Percentiles rank a stretch among this genome's conserved stretches.
Conservation (phyloP, 2,113 vertebrate species). For the Cnemophilus loriae region DNA sequence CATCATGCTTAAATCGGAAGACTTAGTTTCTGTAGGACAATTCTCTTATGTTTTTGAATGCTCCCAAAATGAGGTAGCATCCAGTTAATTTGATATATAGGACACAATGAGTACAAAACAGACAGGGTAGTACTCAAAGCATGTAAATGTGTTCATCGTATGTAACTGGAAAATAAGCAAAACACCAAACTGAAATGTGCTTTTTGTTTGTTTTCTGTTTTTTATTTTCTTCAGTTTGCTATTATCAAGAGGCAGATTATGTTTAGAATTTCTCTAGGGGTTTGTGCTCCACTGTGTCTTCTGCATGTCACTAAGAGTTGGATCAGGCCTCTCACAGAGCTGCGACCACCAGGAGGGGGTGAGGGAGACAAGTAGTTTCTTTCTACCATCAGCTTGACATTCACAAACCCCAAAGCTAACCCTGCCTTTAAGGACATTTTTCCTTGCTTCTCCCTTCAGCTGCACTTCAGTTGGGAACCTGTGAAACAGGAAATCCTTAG, state of each 20-base stretch:
- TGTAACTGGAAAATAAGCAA: not conserved
- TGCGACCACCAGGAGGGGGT: not conserved
- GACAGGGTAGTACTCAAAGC: not conserved
- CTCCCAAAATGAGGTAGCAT: not conserved
- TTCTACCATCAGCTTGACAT: not conserved
- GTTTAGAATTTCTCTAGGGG: not conserved
- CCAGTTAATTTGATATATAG: not conserved
- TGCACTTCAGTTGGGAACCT: not conserved
- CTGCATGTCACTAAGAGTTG: not conserved
- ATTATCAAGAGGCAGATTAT: not conserved
- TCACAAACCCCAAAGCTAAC: not conserved
- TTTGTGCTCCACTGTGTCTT: not conserved
- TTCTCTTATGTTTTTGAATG: not conserved
- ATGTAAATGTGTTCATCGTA: fast-evolving
- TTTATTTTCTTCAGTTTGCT: not conserved
- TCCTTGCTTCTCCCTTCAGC: not conserved
- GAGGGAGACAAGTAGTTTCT: not conserved
- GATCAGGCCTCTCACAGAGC: not conserved
- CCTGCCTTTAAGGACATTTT: not conserved
- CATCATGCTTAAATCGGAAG: not conserved
- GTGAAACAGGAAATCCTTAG: not conserved
- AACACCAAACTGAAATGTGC: not conserved
- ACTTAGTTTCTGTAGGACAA: not conserved
- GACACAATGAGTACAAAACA: not conserved
- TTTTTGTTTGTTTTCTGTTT: not conserved